A percentile compares a stretch with the other conserved stretches of the same genome.
phyloP scores from a whole-genome alignment of 2,888 invertebrate genomes.

The Alcis repandata region DNA sequence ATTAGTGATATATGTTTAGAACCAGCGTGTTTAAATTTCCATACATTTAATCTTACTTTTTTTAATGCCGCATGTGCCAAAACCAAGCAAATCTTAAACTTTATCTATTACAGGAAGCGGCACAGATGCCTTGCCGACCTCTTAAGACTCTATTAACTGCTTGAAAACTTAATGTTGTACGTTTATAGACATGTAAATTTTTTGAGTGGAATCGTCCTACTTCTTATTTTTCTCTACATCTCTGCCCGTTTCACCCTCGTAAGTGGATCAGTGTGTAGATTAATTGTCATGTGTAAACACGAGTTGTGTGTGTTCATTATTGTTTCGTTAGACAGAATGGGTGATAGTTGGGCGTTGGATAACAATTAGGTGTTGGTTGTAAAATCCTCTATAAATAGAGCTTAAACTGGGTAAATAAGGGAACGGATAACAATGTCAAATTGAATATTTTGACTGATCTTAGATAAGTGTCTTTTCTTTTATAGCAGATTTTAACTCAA shows the following conservation, averaged over 20 bases:
- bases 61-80: too few relatives aligned
- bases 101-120: too few relatives aligned
- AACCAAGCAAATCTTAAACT: too few relatives aligned
- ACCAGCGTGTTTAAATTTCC: too few relatives aligned
- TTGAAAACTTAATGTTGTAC: too few relatives aligned
- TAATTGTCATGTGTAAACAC: constrained; percentile 38
- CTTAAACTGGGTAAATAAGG: not conserved
- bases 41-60: too few relatives aligned
- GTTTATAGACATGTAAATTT: not conserved
- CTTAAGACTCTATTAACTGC: too few relatives aligned
- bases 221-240: constrained; percentile 6
- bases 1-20: too few relatives aligned
- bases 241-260: constrained; percentile 27
- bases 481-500: too few relatives aligned
- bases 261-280: constrained; percentile 41
- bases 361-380: constrained; percentile 21
- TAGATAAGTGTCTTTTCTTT: too few relatives aligned
- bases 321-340: constrained; percentile 25
- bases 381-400: constrained; percentile 11
- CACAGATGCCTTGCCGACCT: too few relatives aligned
- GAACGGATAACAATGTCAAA: not conserved
- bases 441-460: not conserved
- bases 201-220: not conserved
- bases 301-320: constrained; percentile 28
- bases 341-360: constrained; percentile 9